Conservation (phyloP, 2,797 vertebrate genomes). For the Remorina albescens region DNA sequence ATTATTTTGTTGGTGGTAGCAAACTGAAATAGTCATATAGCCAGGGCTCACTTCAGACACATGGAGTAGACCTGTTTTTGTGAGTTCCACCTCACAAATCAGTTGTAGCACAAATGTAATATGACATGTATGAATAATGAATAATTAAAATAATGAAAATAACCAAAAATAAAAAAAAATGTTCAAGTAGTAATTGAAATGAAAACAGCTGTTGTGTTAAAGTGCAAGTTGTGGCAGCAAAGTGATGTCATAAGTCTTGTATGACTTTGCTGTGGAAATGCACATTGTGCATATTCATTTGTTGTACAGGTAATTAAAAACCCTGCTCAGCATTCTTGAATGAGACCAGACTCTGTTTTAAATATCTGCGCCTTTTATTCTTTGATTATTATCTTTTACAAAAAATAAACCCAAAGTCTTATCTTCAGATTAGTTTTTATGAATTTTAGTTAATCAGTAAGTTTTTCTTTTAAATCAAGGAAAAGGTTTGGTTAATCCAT, state of each 20-base stretch:
- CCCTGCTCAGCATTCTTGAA: not conserved
- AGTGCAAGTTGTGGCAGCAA: not conserved
- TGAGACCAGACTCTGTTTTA: not conserved
- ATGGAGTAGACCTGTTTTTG: conserved; percentile 13
- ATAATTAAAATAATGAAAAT: too few species aligned
- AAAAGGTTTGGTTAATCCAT: conserved; percentile 14
- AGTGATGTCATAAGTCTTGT: not conserved
- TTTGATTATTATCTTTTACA: too few species aligned
- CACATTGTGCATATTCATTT: not conserved
- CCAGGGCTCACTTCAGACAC: conserved; percentile 28
- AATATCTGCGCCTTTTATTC: not conserved
- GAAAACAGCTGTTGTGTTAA: not conserved
- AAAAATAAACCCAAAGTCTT: not conserved
- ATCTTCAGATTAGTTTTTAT: too few species aligned
- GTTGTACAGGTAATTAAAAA: not conserved
- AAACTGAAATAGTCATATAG: not conserved
- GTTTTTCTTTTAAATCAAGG: not conserved
- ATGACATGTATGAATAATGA: too few species aligned
- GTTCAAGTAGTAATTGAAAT: not conserved
- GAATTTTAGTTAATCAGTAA: not conserved
- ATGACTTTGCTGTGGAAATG: not conserved
- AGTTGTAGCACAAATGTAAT: too few species aligned
- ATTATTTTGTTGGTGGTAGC: not conserved
- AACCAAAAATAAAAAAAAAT: not conserved
- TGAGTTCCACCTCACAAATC: too few species aligned